Conservation (phyloP, 1,140 invertebrate species). For the Drosophila sp. region DNA sequence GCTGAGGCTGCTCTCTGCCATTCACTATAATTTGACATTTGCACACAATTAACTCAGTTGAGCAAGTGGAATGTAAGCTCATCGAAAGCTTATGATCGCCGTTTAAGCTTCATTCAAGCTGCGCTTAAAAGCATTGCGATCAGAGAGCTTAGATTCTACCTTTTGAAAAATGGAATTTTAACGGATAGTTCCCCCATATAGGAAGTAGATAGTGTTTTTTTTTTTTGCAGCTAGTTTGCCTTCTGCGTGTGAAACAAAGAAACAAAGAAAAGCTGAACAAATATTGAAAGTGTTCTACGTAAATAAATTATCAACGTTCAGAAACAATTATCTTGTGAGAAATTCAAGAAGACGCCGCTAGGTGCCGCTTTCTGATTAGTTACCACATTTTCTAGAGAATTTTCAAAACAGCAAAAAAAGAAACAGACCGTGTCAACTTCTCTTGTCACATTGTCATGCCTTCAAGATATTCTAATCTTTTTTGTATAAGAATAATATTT, state of each 20-base stretch:
- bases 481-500: no score
- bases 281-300: conserved; percentile 15
- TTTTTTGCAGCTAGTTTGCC: no score
- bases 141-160: background rate
- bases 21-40: conserved; percentile 50
- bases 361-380: background rate
- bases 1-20: background rate
- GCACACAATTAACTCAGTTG: conserved; percentile 20
- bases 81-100: conserved; percentile 6
- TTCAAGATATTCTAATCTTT: no score
- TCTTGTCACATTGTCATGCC: no score
- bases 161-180: background rate
- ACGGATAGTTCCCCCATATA: background rate
- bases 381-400: background rate
- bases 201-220: background rate
- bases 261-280: conserved; percentile 17
- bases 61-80: conserved; percentile 18
- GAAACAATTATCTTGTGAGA: background rate
- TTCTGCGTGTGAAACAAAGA: conserved; percentile 3
- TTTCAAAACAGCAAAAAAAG: background rate
- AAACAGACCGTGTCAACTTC: no score
- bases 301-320: background rate
- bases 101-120: conserved; percentile 20
- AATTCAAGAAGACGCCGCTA: background rate
- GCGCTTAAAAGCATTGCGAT: conserved; percentile 21